Base-by-base conservation (phyloP, 2,888 invertebrate genomes). In the Crematogaster levior region DNA sequence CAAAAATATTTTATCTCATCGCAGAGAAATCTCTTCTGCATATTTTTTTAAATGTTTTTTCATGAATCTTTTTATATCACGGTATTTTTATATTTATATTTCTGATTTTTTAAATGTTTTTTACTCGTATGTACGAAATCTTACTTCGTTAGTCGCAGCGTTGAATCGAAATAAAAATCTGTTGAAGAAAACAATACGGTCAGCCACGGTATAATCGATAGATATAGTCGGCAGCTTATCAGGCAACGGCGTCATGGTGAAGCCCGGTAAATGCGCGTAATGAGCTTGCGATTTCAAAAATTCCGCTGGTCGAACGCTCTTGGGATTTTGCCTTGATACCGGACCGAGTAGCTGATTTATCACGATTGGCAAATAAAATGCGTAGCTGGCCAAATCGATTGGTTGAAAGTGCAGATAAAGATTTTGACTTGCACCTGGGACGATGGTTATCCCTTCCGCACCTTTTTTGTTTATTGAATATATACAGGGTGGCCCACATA, bases 341-440 rank as follows among this genome's bases (percentile, higher is more conserved):
- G 96, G 96, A 0, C 96, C 96, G 66, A 96, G 88, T 58, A 96
- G 91, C 74, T 95, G 95, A 89, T 96, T 96, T 24, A 96, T 93
- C 89, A 95, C 94, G 82, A 96, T 95, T 0, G 96, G 96, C 73
- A 96, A 93, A 87, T 94, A 95, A 92, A 96, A 95, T 73, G 95
- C 95, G 89, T 96, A 96, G 83, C 95, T 95, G 85, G 94, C 93
- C 1, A 95, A 89, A 79, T 95, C 95, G 12, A 90, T 85, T 0
- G 95, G 95, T 53, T 86, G 85, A 81, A 95, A 95, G 84, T 95
- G 94, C 3, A 95, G 82, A 84, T 91, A 94, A 12, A 95, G 88
- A 3, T 90, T 88, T 70, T 88, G 90, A 0, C 84, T 88, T 65
- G 91, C 91, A 0, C 90, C 88, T 1, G 94, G 91, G 1, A 84